Percentiles rank a stretch among this genome's conserved stretches.
Conservation (phyloP, 2,797 vertebrate genomes). For the Garrulus glandarius region DNA sequence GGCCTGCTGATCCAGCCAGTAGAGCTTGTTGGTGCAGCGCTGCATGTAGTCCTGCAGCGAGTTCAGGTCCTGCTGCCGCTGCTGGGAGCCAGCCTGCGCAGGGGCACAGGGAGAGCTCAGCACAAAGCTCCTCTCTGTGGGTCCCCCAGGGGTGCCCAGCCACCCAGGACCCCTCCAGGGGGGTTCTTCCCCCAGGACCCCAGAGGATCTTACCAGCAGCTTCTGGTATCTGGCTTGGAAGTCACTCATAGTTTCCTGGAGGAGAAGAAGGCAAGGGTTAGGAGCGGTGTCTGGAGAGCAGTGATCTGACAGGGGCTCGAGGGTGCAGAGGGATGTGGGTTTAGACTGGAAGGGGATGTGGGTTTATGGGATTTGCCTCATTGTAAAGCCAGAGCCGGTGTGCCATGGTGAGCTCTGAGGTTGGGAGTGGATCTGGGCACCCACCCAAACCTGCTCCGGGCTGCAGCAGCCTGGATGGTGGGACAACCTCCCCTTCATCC, state of each 20-base stretch:
- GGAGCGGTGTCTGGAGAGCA: accelerated
- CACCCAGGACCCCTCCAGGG: neutral
- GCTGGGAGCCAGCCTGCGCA: conserved; percentile 71
- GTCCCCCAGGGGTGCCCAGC: no score
- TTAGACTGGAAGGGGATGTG: neutral
- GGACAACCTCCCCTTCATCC: neutral
- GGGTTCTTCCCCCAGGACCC: neutral
- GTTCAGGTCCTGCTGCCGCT: conserved; percentile 87
- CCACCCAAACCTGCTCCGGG: neutral
- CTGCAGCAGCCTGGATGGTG: neutral
- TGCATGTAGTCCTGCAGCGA: conserved; percentile 96
- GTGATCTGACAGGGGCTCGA: neutral
- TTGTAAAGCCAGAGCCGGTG: accelerated
- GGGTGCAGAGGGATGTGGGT: neutral
- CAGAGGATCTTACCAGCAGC: conserved; percentile 83
- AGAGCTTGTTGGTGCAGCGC: conserved; percentile 96
- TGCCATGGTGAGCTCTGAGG: accelerated
- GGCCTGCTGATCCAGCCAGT: conserved; percentile 98
- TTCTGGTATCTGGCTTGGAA: conserved; percentile 89
- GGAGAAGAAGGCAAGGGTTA: neutral
- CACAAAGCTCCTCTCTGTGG: neutral
- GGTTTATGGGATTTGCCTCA: neutral
- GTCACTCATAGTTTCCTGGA: conserved; percentile 79
- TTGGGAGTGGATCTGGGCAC: neutral
- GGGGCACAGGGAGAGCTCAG: neutral